Percentiles rank a stretch among this genome's conserved stretches.
Conservation (phyloP, 2,888 invertebrate species). For the Lasioglossum malachurum region DNA sequence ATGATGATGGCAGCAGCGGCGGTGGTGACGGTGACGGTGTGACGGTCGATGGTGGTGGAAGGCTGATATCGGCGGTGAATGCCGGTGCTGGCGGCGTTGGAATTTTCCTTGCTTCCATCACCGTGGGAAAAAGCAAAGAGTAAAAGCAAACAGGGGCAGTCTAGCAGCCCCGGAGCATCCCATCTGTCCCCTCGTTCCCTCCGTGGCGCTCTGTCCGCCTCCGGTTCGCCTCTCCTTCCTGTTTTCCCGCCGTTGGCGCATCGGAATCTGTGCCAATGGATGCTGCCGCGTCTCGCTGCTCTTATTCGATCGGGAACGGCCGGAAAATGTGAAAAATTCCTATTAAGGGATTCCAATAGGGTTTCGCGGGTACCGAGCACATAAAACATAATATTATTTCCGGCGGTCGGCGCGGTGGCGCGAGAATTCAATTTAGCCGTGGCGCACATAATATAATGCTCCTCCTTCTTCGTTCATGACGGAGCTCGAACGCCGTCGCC, state of each 20-base stretch:
- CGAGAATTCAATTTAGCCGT: slow-evolving; percentile 81
- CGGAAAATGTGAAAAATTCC: slow-evolving; percentile 83
- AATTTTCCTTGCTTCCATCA: slow-evolving; percentile 68
- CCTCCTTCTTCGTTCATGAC: slow-evolving; percentile 33
- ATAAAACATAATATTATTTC: slow-evolving; percentile 84
- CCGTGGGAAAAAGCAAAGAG: slow-evolving; percentile 67
- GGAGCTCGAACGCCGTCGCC: slow-evolving; percentile 1
- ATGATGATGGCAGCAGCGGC: slow-evolving; percentile 41
- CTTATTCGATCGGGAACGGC: slow-evolving; percentile 78
- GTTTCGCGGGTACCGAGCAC: slow-evolving; percentile 76
- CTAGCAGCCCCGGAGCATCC: slow-evolving; percentile 45
- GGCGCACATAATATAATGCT: slow-evolving; percentile 71
- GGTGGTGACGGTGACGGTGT: slow-evolving; percentile 25
- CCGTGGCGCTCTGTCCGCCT: not conserved
- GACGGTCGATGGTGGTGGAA: slow-evolving; percentile 41
- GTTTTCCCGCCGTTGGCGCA: slow-evolving; percentile 67
- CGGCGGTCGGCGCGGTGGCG: slow-evolving; percentile 76
- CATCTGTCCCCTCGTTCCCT: slow-evolving; percentile 46
- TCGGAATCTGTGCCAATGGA: slow-evolving; percentile 80
- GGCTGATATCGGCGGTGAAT: slow-evolving; percentile 65
- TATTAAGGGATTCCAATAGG: slow-evolving; percentile 83
- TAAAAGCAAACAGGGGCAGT: slow-evolving; percentile 70
- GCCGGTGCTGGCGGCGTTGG: slow-evolving; percentile 59
- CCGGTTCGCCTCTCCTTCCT: slow-evolving; percentile 50
- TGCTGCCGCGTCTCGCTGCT: slow-evolving; percentile 75